Base-by-base conservation (phyloP, 2,888 invertebrate genomes). In the Noctua janthina region DNA sequence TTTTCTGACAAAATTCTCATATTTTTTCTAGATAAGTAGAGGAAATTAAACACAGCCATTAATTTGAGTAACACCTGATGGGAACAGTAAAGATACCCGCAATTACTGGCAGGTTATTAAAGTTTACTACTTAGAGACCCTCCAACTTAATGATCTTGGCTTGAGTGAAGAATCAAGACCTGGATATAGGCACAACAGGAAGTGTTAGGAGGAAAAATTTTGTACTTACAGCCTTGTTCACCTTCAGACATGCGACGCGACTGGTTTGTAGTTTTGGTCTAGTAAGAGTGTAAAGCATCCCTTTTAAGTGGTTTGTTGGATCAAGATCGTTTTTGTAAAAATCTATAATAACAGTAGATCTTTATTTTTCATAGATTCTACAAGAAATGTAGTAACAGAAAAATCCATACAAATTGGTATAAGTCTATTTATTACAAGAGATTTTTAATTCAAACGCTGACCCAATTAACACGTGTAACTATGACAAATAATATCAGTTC, bases 61-160 rank as follows among this genome's bases (percentile, higher is more conserved):
- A 91, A 78, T 83, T 90, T 91, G 90, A 92, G 89, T 90, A 90
- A 90, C 91, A 91, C 90, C 92, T 92, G 92, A 92, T 92, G 92
- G 92, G 76, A 90, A 87, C 83, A 84, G 82, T 93, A 92, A 93
- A 93, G 92, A 92, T 91, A 87, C 87, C 90, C 91, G 88, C 89
- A 92, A 92, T 93, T 91, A 90, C 92, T 79, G 88, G 84, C 89
- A 89, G 91, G 92, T 91, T 91, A 92, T 94, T 93, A 93, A 94
- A 93, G 91, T 93, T 93, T 92, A 93, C 92, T 91, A 88, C 91
- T 92, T 86, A 89, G 87, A 77, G 76, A 84, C 91, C 89, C 91
- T 92, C 89, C 91, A 90, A 92, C 90, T 93, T 94, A 93, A 94
- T 92, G 92, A 91, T 86, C 89, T 89, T 88, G 88, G 89, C 84